Conservation (phyloP, 35 echinoderm and acorn worm genomes). For the Anneissia japonica region DNA sequence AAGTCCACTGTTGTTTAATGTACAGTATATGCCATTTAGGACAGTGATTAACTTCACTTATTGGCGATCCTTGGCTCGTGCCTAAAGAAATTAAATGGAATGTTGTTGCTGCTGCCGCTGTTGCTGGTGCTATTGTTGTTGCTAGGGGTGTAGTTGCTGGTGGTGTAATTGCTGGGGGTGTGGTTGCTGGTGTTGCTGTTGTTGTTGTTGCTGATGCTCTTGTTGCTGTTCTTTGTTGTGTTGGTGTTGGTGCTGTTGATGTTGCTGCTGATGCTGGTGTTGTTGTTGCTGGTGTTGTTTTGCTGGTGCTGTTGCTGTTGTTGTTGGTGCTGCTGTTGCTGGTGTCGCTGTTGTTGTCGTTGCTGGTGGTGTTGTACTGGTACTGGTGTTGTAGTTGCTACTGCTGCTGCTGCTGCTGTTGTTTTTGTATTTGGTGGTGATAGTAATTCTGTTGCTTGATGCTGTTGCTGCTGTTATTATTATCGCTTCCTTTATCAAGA, state of each 20-base stretch:
- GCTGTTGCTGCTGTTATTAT: no score
- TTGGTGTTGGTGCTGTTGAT: background rate
- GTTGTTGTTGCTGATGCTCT: background rate
- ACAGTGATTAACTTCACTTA: no score
- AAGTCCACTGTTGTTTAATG: no score
- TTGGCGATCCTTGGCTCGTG: no score
- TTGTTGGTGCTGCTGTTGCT: background rate
- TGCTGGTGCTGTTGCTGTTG: background rate
- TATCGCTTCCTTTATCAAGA: no score
- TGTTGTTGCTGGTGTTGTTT: background rate
- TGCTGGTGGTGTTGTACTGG: no score
- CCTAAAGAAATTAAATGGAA: no score
- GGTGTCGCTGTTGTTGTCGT: background rate
- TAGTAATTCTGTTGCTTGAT: no score
- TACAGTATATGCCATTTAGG: no score
- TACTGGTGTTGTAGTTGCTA: no score
- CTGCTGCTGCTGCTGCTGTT: no score
- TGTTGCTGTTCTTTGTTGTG: background rate
- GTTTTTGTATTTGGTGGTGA: no score
- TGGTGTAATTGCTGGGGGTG: background rate
- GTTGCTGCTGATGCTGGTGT: background rate
- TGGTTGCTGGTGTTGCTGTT: background rate
- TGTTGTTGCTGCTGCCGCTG: background rate
- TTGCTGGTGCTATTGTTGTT: background rate
- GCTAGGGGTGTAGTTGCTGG: background rate